Base-by-base conservation (phyloP, 2,113 vertebrate genomes). In the Paramormyrops kingsleyae region DNA sequence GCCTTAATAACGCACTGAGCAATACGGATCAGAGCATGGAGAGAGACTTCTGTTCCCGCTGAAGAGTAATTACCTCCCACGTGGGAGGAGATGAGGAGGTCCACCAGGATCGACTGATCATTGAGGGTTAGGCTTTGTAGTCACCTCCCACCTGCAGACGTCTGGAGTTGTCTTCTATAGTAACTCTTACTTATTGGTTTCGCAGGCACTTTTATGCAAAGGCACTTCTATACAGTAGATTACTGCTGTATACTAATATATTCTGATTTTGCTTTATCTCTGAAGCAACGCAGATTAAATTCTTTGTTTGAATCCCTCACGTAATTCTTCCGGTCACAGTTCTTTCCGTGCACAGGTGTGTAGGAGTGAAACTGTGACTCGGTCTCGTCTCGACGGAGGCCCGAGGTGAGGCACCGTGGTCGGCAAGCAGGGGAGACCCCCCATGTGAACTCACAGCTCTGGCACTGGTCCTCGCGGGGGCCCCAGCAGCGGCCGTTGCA, bases 401-500 rank as follows among this genome's bases (percentile, higher is more conserved):
- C 80, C 17, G 17, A 10, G 17, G 66, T 1, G 27, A 52, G 42
- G 7, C 50, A 4, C 31, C n/a, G 3, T 5, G 39, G 5, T 7
- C 2, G 19, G 56, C 24, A 3, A 12, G 17, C 9, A 5, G 42
- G n/a, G 6, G 13, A 19, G 4, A 42, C 56, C 53, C 50, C 17
- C 1, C 27, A n/a, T 27, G 5, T 24, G 88, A 87, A 98, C 99
- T 98, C 96, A 99, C 99, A 95, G 84, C 95, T 98, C 93, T 99
- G 99, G 93, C 99, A 99, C 91, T 99, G 97, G 88, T 97, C 96
- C 83, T 98, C 97, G 2, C 97, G 97, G 74, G 97, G 97, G 87
- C 98, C 97, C 99, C 99, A 99, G 93, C 99, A 99, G 52, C 97
- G 96, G 84, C 98, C 98, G 2, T 97, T 98, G 92, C 99, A 99